Evolutionary conservation across 2,888 invertebrate species (phyloP).

Genomic region (Morpho helenor): DNA sequence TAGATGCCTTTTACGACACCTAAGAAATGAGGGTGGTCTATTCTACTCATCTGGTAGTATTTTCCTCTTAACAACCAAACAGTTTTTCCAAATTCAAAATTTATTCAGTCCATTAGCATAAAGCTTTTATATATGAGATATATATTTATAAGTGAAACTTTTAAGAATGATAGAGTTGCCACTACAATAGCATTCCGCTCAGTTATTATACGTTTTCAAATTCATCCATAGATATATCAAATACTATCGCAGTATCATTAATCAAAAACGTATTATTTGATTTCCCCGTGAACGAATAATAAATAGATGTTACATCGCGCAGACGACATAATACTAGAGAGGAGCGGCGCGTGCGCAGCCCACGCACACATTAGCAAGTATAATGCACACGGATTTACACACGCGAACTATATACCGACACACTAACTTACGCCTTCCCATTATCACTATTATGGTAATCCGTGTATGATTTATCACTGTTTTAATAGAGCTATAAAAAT

Average conservation of each 20-base stretch:
- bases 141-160: too few relatives aligned
- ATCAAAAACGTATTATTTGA: slow-evolving; percentile 12
- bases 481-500: slow-evolving; percentile 2
- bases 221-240: slow-evolving; percentile 7
- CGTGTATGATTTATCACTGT: slow-evolving; percentile 7
- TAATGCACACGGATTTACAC: slow-evolving; percentile 41
- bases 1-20: too few relatives aligned
- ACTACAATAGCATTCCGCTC: slow-evolving; percentile 2
- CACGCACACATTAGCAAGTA: slow-evolving; percentile 52
- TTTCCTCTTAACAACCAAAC: too few relatives aligned
- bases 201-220: slow-evolving; percentile 8
- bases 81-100: too few relatives aligned
- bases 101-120: too few relatives aligned
- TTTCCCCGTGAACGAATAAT: slow-evolving; percentile 18
- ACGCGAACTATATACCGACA: slow-evolving; percentile 21
- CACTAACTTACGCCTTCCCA: slow-evolving; percentile 21
- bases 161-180: background rate
- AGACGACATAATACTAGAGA: slow-evolving; percentile 30
- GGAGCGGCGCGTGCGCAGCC: slow-evolving; percentile 58
- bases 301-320: slow-evolving; percentile 14
- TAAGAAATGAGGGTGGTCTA: too few relatives aligned
- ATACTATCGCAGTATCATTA: slow-evolving; percentile 10
- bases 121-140: too few relatives aligned
- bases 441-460: slow-evolving; percentile 18
- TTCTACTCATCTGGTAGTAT: too few relatives aligned